phyloP scores from a whole-genome alignment of 1,140 invertebrate genomes.

The Habropoda laboriosa region DNA sequence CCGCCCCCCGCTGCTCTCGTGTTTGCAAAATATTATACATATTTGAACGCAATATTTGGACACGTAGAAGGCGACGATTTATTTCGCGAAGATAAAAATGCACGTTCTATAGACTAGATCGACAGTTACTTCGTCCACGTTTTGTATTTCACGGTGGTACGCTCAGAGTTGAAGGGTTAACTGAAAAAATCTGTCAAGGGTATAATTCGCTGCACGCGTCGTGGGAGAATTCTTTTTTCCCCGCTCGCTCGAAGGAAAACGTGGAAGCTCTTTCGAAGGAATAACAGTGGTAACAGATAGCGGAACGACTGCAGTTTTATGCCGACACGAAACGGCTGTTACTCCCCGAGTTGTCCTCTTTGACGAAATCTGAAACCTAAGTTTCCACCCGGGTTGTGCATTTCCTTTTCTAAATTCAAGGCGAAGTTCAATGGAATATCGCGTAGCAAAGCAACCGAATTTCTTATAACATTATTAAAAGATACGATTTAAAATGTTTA shows the following conservation, averaged over 20 bases:
- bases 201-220: conserved; percentile 15
- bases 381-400: conserved; percentile 5
- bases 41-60: background rate
- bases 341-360: conserved; percentile 21
- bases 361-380: conserved; percentile 42
- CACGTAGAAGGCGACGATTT: background rate
- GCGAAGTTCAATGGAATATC: background rate
- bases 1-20: too few species aligned
- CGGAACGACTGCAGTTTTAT: conserved; percentile 20
- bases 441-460: background rate
- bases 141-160: background rate
- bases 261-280: conserved; percentile 21
- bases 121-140: background rate
- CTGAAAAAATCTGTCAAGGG: conserved; percentile 40
- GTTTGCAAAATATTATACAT: background rate
- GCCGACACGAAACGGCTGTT: conserved; percentile 43
- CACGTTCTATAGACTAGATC: conserved; percentile 12
- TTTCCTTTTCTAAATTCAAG: conserved; percentile 23
- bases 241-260: conserved; percentile 3
- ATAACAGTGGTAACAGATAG: conserved; percentile 41
- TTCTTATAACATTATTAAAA: too few species aligned
- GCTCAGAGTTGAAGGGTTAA: conserved; percentile 12
- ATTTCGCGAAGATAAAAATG: conserved; percentile 2
- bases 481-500: too few species aligned
- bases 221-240: background rate